These are phyloP conservation scores for Vulpes ferrilata DNA, from an alignment of 2,113 vertebrate genomes.

Conservation along the genomic window DNA sequence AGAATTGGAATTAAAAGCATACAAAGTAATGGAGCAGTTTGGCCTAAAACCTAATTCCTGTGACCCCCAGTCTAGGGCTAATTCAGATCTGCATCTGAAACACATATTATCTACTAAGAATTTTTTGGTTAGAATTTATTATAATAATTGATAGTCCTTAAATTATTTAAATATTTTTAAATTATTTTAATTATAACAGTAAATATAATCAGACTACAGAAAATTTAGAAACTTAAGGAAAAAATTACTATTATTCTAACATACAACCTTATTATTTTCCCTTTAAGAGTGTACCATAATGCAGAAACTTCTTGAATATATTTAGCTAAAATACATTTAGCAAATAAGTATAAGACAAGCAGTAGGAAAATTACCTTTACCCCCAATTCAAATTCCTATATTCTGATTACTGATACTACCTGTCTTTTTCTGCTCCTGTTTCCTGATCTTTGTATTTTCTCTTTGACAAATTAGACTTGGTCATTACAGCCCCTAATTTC, in stretches of 20 bases:
- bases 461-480: neutral
- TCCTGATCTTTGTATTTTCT: neutral
- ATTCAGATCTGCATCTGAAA: neutral
- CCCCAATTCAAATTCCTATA: neutral
- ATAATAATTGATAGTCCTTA: neutral
- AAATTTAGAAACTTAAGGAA: constrained; percentile 5
- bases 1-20: neutral
- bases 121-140: neutral
- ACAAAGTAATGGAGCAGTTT: neutral
- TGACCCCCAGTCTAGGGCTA: neutral
- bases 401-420: neutral
- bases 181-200: constrained; percentile 9
- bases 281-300: neutral
- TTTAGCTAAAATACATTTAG: neutral
- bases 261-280: neutral
- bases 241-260: neutral
- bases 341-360: neutral
- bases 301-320: neutral
- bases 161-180: neutral
- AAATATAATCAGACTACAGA: neutral
- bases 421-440: neutral
- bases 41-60: neutral
- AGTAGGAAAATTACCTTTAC: neutral
- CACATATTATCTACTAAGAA: neutral
- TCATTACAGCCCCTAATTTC: neutral